Conservation (phyloP, 2,888 invertebrate genomes). For the Corythucha ciliata region DNA sequence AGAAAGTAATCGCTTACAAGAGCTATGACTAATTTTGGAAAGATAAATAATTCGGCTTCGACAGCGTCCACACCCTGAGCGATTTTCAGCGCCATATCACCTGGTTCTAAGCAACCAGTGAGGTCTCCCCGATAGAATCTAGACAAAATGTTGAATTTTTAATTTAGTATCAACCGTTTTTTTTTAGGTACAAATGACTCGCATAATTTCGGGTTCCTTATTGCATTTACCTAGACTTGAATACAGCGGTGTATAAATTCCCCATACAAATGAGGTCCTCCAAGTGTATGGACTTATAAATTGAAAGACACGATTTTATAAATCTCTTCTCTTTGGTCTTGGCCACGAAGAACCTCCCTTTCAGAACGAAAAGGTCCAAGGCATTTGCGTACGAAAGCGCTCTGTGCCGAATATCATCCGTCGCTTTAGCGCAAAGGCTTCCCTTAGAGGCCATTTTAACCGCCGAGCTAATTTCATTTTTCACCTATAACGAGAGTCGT, state of each 20-base stretch:
- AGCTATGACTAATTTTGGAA: conserved; percentile 12
- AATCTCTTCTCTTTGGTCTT: conserved; percentile 4
- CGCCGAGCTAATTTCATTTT: conserved; percentile 13
- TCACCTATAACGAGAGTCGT: not conserved
- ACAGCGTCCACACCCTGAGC: conserved; percentile 11
- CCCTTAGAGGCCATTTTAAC: conserved; percentile 15
- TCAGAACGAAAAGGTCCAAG: conserved; percentile 11
- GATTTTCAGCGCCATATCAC: conserved; percentile 17
- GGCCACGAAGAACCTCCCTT: conserved; percentile 11
- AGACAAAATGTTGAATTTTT: not conserved
- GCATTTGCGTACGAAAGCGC: conserved; percentile 1
- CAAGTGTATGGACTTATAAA: conserved; percentile 13
- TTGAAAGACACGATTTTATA: conserved; percentile 5
- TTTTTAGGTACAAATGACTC: not conserved
- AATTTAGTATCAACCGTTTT: too few relatives aligned
- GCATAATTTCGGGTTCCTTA: not conserved
- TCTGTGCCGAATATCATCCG: conserved; percentile 8
- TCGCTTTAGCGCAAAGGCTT: conserved; percentile 7
- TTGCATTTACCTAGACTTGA: conserved; percentile 2
- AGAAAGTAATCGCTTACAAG: not conserved
- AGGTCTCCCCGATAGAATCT: conserved; percentile 14
- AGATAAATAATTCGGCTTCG: conserved; percentile 18
- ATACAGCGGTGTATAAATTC: conserved; percentile 9
- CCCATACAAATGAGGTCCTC: conserved; percentile 10
- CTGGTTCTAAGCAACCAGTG: conserved; percentile 11